Percentiles rank a stretch among this genome's conserved stretches.
These are phyloP conservation scores for Sialia sialis DNA, from an alignment of 2,113 vertebrate genomes.

Conservation along the genomic window DNA sequence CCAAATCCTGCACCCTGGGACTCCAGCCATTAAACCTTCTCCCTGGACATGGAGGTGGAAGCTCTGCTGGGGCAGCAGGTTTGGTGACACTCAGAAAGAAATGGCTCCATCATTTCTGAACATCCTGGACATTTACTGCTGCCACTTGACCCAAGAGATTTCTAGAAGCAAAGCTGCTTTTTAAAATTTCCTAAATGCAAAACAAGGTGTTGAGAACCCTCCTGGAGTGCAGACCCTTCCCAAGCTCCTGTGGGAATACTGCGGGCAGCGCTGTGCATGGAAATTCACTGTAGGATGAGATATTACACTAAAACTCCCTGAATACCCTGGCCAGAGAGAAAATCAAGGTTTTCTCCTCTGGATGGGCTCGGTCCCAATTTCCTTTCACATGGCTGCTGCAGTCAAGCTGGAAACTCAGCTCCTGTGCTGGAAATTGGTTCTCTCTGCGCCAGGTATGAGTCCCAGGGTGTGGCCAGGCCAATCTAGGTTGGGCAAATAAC, in stretches of 20 bases:
- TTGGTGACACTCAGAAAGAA: conserved; percentile 36
- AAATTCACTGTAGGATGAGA: background rate
- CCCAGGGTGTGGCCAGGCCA: background rate
- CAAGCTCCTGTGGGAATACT: background rate
- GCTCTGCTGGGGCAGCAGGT: background rate
- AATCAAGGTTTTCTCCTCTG: background rate
- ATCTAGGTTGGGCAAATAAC: background rate
- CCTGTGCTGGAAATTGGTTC: background rate
- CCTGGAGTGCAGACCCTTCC: background rate
- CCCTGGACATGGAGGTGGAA: background rate
- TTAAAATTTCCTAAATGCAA: background rate
- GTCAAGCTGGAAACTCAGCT: background rate
- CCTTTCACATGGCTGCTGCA: background rate
- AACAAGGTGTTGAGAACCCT: background rate
- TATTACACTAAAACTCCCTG: background rate
- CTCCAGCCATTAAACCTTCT: background rate
- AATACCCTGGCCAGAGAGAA: background rate
- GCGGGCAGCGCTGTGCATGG: background rate
- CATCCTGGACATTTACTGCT: conserved; percentile 15
- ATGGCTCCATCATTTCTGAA: conserved; percentile 42
- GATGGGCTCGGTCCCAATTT: accelerated
- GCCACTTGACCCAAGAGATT: conserved; percentile 10
- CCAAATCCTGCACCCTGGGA: background rate
- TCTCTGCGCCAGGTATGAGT: background rate
- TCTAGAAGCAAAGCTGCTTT: background rate